Conservation (phyloP, 2,888 invertebrate genomes). For the Scaptomyza caliginosa region DNA sequence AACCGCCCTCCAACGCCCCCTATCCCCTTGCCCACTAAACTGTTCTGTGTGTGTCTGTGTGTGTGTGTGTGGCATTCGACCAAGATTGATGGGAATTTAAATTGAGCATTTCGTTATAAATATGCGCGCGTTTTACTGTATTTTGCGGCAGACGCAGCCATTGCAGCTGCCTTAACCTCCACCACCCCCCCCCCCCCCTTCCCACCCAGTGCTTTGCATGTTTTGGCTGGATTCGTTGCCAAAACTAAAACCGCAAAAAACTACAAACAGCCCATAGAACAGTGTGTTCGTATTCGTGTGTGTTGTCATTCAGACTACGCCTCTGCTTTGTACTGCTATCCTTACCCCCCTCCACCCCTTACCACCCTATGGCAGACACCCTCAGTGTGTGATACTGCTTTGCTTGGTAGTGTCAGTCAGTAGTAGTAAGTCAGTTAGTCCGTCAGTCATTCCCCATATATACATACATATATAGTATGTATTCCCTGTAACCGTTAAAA, state of each 20-base stretch:
- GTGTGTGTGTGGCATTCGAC: slow-evolving; percentile 60
- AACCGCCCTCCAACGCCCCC: not conserved
- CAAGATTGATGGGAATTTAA: slow-evolving; percentile 81
- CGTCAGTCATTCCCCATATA: slow-evolving; percentile 16
- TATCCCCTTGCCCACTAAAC: not conserved
- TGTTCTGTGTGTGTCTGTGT: slow-evolving; percentile 7
- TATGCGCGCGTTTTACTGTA: slow-evolving; percentile 77
- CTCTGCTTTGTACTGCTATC: not conserved
- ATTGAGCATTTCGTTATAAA: slow-evolving; percentile 81
- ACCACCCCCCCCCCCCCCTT: not conserved
- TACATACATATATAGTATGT: not conserved
- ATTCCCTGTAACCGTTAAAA: slow-evolving; percentile 6
- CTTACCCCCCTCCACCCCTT: not conserved
- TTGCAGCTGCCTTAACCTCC: slow-evolving; percentile 33
- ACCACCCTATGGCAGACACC: too few relatives aligned
- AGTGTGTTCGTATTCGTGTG: slow-evolving; percentile 22
- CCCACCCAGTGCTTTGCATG: not conserved
- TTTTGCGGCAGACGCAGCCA: slow-evolving; percentile 63
- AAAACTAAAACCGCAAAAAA: slow-evolving; percentile 29
- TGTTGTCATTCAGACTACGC: slow-evolving; percentile 33
- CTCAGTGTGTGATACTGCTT: too few relatives aligned
- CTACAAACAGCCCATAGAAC: slow-evolving; percentile 9
- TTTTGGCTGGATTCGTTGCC: slow-evolving; percentile 11
- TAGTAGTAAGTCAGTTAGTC: slow-evolving; percentile 32
- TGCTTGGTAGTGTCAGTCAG: slow-evolving; percentile 9